Conservation (phyloP, 2,888 invertebrate species). For the Molanna angustata region DNA sequence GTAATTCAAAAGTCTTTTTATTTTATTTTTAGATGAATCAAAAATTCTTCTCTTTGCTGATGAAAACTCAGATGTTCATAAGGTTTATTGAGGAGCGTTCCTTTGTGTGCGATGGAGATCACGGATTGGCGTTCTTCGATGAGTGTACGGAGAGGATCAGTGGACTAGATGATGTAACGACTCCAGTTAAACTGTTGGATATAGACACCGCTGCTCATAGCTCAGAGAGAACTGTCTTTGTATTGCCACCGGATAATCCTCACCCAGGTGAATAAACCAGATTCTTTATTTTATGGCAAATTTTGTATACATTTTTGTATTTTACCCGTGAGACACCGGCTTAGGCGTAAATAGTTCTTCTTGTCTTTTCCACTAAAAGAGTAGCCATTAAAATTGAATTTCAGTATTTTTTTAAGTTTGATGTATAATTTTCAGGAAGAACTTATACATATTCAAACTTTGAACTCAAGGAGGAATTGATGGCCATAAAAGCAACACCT, state of each 20-base stretch:
- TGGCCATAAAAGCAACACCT: conserved; percentile 37
- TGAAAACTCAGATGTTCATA: conserved; percentile 96
- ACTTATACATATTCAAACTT: conserved; percentile 60
- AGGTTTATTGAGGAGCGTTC: conserved; percentile 98
- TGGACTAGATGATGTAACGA: conserved; percentile 50
- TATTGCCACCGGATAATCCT: conserved; percentile 84
- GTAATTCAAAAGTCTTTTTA: not conserved
- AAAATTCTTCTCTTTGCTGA: conserved; percentile 84
- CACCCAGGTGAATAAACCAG: no score
- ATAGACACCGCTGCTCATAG: conserved; percentile 72
- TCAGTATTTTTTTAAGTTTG: no score
- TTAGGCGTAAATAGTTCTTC: no score
- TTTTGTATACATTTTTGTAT: no score
- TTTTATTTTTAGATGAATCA: conserved; percentile 61
- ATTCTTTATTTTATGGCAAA: no score
- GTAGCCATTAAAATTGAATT: no score
- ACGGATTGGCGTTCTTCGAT: conserved; percentile 94
- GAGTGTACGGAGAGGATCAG: conserved; percentile 87
- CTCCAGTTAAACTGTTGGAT: conserved; percentile 70
- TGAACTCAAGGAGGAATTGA: conserved; percentile 59
- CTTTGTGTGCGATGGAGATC: conserved; percentile 97
- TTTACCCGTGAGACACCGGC: no score
- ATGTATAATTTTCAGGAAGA: conserved; percentile 45
- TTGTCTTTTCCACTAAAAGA: no score
- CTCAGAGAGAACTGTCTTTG: conserved; percentile 91